phyloP scores from a whole-genome alignment of 92 coral and sea anemone species.

The Phenganax stokvisi region DNA sequence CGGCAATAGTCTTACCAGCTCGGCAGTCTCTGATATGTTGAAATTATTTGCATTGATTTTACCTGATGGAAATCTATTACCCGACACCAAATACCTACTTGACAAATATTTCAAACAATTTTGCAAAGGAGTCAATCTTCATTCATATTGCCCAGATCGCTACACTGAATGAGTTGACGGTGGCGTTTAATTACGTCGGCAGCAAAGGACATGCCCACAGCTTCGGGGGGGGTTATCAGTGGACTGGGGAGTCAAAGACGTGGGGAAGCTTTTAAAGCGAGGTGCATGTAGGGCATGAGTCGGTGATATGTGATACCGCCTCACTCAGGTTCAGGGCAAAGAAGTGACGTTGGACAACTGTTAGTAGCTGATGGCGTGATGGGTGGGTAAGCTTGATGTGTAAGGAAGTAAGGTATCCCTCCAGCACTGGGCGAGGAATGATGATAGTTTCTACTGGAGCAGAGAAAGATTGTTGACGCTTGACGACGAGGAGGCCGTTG shows the following conservation, averaged over 20 bases:
- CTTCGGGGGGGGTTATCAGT: too few species aligned
- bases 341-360: not conserved
- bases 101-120: constrained; percentile 1
- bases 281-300: too few species aligned
- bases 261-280: too few species aligned
- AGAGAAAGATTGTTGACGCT: not conserved
- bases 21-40: constrained; percentile 12
- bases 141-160: constrained; percentile 9
- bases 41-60: not conserved
- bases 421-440: constrained; percentile 23
- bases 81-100: constrained; percentile 1
- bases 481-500: constrained; percentile 57
- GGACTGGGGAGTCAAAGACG: too few species aligned
- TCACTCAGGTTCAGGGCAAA: too few species aligned
- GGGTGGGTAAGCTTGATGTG: constrained; percentile 43
- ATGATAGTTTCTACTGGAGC: constrained; percentile 28
- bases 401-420: constrained; percentile 19
- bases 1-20: not conserved
- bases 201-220: too few species aligned
- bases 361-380: constrained; percentile 32
- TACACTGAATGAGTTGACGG: not conserved
- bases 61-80: constrained; percentile 11
- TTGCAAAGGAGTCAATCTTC: not conserved
- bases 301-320: too few species aligned
- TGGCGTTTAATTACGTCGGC: too few species aligned